A percentile compares a stretch with the other conserved stretches of the same genome.
Evolutionary conservation across 2,888 invertebrate genomes (phyloP).

Genomic region (Tholera decimalis): DNA sequence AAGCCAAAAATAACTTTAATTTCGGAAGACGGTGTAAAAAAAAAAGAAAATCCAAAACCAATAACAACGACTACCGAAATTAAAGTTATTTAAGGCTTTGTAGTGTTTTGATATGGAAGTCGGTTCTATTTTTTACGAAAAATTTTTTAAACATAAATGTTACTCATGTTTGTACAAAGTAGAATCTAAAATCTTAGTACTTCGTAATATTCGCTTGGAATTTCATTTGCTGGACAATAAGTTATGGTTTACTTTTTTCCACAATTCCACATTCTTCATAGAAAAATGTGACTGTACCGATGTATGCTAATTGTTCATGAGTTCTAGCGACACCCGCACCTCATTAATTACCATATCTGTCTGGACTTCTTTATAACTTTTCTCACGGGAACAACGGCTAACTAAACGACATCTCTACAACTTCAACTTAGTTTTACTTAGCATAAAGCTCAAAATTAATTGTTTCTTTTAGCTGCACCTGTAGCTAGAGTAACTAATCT

Average conservation of each 20-base stretch:
- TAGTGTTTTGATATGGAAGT: too few species aligned
- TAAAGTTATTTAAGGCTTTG: too few species aligned
- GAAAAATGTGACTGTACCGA: not conserved
- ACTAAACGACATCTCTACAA: conserved; percentile 29
- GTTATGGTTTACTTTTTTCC: not conserved
- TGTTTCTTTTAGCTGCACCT: conserved; percentile 57
- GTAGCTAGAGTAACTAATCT: conserved; percentile 27
- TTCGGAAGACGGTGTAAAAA: too few species aligned
- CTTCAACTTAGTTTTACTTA: conserved; percentile 39
- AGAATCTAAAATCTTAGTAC: not conserved
- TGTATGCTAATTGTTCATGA: conserved; percentile 15
- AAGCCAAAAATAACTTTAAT: too few species aligned
- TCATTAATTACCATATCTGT: conserved; percentile 28
- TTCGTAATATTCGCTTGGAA: conserved; percentile 13
- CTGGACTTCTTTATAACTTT: conserved; percentile 19
- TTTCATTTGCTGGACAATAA: conserved; percentile 7
- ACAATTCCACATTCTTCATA: not conserved
- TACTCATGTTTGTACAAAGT: not conserved
- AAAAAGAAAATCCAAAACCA: too few species aligned
- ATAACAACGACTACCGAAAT: too few species aligned
- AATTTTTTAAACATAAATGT: too few species aligned
- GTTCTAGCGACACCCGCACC: conserved; percentile 17
- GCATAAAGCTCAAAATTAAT: conserved; percentile 49
- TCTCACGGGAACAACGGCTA: conserved; percentile 34
- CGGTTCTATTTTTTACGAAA: too few species aligned